Percentiles rank a stretch among this genome's conserved stretches.
Evolutionary conservation across 2,113 vertebrate genomes (phyloP).

Genomic region (Gavialis gangeticus): DNA sequence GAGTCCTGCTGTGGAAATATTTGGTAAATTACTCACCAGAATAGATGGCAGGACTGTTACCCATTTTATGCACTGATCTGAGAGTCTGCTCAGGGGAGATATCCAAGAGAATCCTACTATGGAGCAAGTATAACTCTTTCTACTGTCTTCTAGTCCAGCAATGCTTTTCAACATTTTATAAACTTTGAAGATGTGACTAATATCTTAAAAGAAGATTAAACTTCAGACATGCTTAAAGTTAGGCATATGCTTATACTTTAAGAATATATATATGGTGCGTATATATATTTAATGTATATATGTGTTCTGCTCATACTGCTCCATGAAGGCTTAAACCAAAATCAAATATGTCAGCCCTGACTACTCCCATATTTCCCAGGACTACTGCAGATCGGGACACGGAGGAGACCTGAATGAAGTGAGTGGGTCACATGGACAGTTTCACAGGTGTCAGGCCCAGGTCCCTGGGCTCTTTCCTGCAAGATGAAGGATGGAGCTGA

Average conservation of each 20-base stretch:
- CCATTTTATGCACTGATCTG: neutral
- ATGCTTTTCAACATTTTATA: neutral
- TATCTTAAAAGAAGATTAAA: neutral
- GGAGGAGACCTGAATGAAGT: neutral
- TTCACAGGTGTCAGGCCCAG: neutral
- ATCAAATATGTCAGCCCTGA: neutral
- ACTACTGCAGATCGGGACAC: neutral
- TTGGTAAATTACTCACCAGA: neutral
- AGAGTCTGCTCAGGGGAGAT: neutral
- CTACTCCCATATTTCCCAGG: neutral
- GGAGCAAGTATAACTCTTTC: neutral
- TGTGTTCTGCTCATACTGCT: no score
- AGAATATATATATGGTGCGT: neutral
- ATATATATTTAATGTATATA: neutral
- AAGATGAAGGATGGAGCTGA: neutral
- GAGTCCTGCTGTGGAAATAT: neutral
- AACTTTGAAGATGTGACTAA: neutral
- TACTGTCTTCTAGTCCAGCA: neutral
- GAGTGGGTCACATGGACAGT: accelerated
- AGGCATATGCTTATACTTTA: neutral
- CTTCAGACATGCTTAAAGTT: neutral
- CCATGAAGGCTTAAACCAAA: neutral
- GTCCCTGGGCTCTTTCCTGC: neutral
- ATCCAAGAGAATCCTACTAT: neutral
- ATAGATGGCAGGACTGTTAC: neutral